Conservation (phyloP, 2,888 invertebrate species). For the Microplitis manilae region DNA sequence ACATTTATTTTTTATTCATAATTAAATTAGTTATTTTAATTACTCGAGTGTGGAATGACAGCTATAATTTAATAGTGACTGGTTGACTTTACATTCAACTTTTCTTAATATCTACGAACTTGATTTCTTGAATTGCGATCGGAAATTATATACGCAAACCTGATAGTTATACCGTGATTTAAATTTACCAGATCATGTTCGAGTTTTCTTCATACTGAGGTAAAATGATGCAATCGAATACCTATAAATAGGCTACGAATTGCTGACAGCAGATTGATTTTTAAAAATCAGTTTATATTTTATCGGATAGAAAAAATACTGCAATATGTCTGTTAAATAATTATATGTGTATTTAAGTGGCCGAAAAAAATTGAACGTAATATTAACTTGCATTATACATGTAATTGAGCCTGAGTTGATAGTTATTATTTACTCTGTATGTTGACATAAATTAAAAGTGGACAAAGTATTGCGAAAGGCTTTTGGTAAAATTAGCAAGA, state of each 20-base stretch:
- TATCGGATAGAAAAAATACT: too few species aligned
- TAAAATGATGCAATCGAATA: constrained; percentile 18
- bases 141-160: constrained; percentile 24
- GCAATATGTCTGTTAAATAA: too few species aligned
- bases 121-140: constrained; percentile 3
- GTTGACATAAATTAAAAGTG: not conserved
- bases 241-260: not conserved
- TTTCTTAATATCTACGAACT: constrained; percentile 21
- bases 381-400: too few species aligned
- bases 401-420: not conserved
- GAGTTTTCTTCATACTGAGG: constrained; percentile 6
- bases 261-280: too few species aligned
- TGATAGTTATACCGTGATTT: constrained; percentile 8
- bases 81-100: not conserved
- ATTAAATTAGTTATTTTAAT: not conserved
- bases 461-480: constrained; percentile 30
- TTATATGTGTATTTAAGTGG: too few species aligned
- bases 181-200: constrained; percentile 18
- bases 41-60: not conserved
- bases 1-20: not conserved
- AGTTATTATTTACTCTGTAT: constrained; percentile 11
- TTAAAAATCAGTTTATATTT: too few species aligned
- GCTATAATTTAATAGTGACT: not conserved
- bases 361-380: too few species aligned
- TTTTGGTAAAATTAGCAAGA: constrained; percentile 12